phyloP scores from a whole-genome alignment of 1,140 invertebrate species.

The Uloborus diversus region DNA sequence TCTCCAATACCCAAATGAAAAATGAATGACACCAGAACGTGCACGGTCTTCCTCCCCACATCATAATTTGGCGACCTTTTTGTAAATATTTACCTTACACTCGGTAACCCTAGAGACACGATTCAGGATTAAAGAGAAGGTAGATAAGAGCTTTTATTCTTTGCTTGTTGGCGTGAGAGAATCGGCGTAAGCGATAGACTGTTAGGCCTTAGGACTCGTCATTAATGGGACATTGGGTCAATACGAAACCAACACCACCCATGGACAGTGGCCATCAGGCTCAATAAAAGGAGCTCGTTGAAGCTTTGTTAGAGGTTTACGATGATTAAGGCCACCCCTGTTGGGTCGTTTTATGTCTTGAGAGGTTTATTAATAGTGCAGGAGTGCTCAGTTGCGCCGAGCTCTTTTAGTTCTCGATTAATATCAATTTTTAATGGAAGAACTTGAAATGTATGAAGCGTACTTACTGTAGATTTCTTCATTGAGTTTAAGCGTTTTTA shows the following conservation, averaged over 20 bases:
- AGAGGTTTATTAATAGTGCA: slow-evolving; percentile 27
- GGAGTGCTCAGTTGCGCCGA: no score
- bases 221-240: slow-evolving; percentile 46
- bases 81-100: no score
- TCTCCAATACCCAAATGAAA: no score
- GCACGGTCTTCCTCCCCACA: no score
- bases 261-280: slow-evolving; percentile 41
- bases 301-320: slow-evolving; percentile 43
- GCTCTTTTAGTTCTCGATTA: no score
- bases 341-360: slow-evolving; percentile 16
- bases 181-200: not conserved
- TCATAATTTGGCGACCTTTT: no score
- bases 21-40: no score
- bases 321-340: slow-evolving; percentile 33
- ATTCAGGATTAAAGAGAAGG: slow-evolving; percentile 17
- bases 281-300: slow-evolving; percentile 24
- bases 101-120: slow-evolving; percentile 8
- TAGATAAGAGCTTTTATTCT: slow-evolving; percentile 40
- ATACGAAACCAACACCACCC: slow-evolving; percentile 26
- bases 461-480: no score
- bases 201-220: slow-evolving; percentile 43
- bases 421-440: no score
- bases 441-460: no score
- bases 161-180: not conserved
- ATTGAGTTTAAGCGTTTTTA: no score